Evolutionary conservation across 2,113 vertebrate species (phyloP), one percentile per base, ranked within the genome.

Genomic region (Campylomormyrus numenius): DNA sequence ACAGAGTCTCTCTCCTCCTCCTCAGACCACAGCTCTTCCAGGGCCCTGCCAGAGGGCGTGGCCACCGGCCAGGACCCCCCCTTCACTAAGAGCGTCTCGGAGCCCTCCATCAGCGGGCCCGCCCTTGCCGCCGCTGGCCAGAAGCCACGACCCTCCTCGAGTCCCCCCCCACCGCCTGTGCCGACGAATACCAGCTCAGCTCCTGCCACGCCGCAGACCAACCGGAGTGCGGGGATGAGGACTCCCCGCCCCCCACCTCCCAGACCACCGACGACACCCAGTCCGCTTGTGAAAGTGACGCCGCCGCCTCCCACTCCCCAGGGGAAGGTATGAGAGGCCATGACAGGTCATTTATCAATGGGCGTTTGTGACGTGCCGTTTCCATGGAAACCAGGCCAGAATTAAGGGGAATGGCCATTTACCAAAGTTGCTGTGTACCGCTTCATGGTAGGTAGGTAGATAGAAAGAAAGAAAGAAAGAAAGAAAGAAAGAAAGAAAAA

Each of bases 1-100:
- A 96, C 96, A 0, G 98, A 99, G 92, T 99, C 97, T 92, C 96
- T 99, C 93, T 95, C 97, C 0, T 96, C 95, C 31, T 92, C 92
- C 84, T 96, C 95, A 2, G 96, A 96, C 90, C 96, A 97, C 92
- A 93, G 95, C 92, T 96, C 95, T 66, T 93, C 95, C 93, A 97
- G 94, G 89, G 91, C 90, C 1, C 91, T 93, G 0, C 46, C 91
- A 2, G 90, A 88, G 52, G 93, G 94, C 42, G 0, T 89, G 62
- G 86, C 91, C 56, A 48, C 87, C 39, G 90, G 92, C 88, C 94
- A 94, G 92, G 94, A 94, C 27, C 94, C 92, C 24, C 24, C 90
- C 46, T 95, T 96, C 92, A 95, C 95, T 91, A 96, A 96, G 92
- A 96, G 95, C 35, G 90, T 97, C 49, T 99, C 98, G 0, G 98